Evolutionary conservation across 2,888 invertebrate species (phyloP).

Genomic region (Magallana nippona): DNA sequence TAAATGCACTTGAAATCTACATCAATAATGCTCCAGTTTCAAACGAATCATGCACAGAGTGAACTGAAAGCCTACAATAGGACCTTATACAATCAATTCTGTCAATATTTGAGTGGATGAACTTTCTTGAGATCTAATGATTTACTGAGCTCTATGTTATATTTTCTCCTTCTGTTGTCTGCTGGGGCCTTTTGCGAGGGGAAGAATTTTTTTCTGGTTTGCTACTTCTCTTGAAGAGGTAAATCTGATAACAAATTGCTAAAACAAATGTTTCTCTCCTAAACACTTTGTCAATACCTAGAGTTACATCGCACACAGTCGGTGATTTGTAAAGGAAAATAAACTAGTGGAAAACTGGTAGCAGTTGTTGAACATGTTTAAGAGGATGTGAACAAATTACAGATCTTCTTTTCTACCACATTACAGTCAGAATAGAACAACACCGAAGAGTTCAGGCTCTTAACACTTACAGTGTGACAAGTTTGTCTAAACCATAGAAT

Average conservation of each 20-base stretch:
- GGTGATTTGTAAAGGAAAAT: slow-evolving; percentile 5
- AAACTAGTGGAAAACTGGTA: slow-evolving; percentile 7
- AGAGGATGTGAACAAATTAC: too few species aligned
- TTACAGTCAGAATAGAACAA: too few species aligned
- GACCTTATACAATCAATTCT: too few species aligned
- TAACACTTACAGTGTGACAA: slow-evolving; percentile 82
- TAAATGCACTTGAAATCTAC: too few species aligned
- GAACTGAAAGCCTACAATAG: too few species aligned
- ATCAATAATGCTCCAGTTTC: too few species aligned
- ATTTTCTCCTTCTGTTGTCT: background rate
- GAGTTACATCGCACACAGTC: slow-evolving; percentile 7
- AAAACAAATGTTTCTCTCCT: slow-evolving; percentile 29
- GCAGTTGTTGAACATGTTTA: background rate
- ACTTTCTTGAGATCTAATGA: background rate
- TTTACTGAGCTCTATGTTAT: background rate
- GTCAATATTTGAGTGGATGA: background rate
- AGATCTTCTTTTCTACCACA: too few species aligned
- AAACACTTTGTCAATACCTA: slow-evolving; percentile 16
- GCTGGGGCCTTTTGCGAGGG: background rate
- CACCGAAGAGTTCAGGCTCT: too few species aligned
- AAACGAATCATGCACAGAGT: too few species aligned
- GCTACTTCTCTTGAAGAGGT: background rate
- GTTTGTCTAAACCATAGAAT: slow-evolving; percentile 90
- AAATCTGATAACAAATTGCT: slow-evolving; percentile 25
- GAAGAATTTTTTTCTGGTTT: background rate